phyloP scores from a whole-genome alignment of 2,113 vertebrate species.

The Uria aalge region DNA sequence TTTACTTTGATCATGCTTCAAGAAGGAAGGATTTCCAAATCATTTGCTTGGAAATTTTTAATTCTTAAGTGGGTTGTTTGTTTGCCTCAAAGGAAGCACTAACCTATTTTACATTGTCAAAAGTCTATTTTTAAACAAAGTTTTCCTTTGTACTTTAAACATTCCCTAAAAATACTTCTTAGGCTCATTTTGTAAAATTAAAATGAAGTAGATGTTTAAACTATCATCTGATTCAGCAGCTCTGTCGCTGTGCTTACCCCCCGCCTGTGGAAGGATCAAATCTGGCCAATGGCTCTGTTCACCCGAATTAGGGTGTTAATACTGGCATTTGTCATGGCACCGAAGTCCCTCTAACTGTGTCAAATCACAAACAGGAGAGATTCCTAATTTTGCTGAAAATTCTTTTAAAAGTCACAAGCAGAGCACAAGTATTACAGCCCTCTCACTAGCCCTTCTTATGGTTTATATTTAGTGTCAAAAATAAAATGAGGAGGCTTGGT shows the following conservation, averaged over 20 bases:
- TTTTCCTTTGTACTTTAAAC: constrained; percentile 67
- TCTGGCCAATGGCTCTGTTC: background rate
- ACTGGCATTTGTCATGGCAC: background rate
- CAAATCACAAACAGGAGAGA: background rate
- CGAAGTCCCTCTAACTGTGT: background rate
- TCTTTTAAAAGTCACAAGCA: background rate
- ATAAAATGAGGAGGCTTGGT: background rate
- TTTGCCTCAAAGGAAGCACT: constrained; percentile 68
- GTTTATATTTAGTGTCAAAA: constrained; percentile 6
- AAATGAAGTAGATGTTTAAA: constrained; percentile 44
- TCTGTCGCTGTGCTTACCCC: background rate
- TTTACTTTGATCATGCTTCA: constrained; percentile 49
- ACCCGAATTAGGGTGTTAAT: background rate
- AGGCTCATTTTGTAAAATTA: constrained; percentile 50
- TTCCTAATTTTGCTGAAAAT: background rate
- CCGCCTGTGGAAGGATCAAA: background rate
- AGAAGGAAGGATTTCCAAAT: constrained; percentile 60
- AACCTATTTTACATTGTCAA: constrained; percentile 68
- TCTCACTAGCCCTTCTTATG: background rate
- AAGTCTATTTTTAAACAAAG: constrained; percentile 70
- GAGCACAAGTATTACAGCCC: background rate
- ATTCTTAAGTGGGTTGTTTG: constrained; percentile 58
- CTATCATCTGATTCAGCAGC: constrained; percentile 35
- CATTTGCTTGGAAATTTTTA: constrained; percentile 65
- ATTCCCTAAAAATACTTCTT: constrained; percentile 65